Percentiles rank a stretch among this genome's conserved stretches.
Conservation (phyloP, 2,113 vertebrate species). For the Mus spicilegus region DNA sequence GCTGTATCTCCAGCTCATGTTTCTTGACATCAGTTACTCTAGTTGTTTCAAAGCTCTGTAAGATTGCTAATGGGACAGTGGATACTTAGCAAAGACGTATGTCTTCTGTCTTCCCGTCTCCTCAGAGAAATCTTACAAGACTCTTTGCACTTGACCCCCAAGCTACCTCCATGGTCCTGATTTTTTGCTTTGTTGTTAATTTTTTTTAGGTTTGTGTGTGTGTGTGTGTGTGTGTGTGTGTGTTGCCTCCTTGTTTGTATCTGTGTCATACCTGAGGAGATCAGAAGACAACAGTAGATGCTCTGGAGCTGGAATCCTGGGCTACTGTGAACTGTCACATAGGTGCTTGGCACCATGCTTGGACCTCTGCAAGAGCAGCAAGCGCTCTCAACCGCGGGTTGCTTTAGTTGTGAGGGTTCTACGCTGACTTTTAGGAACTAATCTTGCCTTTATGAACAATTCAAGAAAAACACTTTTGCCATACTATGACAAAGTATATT, state of each 20-base stretch:
- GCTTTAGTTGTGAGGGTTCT: conserved; percentile 52
- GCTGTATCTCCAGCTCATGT: not conserved
- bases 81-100: not conserved
- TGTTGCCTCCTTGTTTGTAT: not conserved
- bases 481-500: conserved; percentile 12
- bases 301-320: not conserved
- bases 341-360: not conserved
- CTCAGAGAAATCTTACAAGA: conserved; percentile 43
- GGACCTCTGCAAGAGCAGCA: not conserved
- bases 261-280: not conserved
- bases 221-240: not conserved
- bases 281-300: not conserved
- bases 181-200: not conserved
- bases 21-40: conserved; percentile 46
- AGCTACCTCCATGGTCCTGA: not conserved
- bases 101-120: conserved; percentile 8
- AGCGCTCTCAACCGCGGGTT: not conserved
- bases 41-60: conserved; percentile 16
- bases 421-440: conserved; percentile 50
- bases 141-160: not conserved
- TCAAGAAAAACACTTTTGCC: conserved; percentile 19
- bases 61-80: conserved; percentile 23
- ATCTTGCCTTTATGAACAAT: conserved; percentile 44
- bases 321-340: not conserved
- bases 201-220: not conserved